A percentile compares a stretch with the other conserved stretches of the same genome.
Evolutionary conservation across 1,140 invertebrate species (phyloP).

Genomic region (Rhizoglyphus robini): DNA sequence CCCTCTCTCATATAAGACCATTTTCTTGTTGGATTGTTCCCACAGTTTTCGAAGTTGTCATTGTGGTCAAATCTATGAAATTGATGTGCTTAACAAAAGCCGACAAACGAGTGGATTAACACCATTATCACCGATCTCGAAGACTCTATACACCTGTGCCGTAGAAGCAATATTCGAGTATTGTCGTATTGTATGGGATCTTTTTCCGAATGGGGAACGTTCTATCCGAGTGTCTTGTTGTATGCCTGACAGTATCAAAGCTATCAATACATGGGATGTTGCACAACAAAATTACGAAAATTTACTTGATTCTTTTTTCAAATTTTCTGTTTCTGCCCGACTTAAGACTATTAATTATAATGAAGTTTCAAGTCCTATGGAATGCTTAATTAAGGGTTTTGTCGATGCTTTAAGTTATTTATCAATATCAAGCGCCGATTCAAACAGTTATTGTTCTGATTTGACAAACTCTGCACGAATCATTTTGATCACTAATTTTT

Average conservation of each 20-base stretch:
- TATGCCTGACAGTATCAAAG: not conserved
- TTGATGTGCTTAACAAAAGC: constrained; percentile 57
- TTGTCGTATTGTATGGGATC: constrained; percentile 87
- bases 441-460: constrained; percentile 39
- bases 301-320: constrained; percentile 9
- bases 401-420: constrained; percentile 70
- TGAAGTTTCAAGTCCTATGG: not conserved
- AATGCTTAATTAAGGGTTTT: constrained; percentile 52
- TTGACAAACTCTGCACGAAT: constrained; percentile 29
- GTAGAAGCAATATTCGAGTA: constrained; percentile 89
- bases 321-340: not conserved
- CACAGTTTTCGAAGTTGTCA: constrained; percentile 65
- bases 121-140: constrained; percentile 60
- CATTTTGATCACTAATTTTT: constrained; percentile 25
- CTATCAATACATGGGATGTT: constrained; percentile 10
- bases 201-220: constrained; percentile 33
- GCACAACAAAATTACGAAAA: constrained; percentile 14
- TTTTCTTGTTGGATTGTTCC: constrained; percentile 84
- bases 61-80: constrained; percentile 68
- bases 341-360: no score
- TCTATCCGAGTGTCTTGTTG: not conserved
- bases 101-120: constrained; percentile 48
- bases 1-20: constrained; percentile 49
- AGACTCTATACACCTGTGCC: constrained; percentile 85
- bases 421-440: constrained; percentile 45